Evolutionary conservation across 1,140 invertebrate genomes (phyloP), one percentile per base, ranked within the genome.

Genomic region (Drosophila ananassae): DNA sequence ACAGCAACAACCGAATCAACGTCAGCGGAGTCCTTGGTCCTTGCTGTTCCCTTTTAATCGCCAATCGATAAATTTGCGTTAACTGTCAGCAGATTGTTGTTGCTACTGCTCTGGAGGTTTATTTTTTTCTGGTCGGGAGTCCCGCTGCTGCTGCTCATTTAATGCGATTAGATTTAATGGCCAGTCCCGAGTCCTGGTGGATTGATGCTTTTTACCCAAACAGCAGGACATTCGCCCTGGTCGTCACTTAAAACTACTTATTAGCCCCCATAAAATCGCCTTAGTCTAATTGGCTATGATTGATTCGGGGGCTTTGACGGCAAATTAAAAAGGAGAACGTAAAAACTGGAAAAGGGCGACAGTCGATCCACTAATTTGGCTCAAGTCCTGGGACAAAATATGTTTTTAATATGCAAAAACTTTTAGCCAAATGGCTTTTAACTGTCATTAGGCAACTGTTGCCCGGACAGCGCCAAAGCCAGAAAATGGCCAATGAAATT

Each of bases 41-140:
- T 67, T 57, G 61, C 67, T 62, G 78, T 54, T 61, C 64, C 62
- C 74, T 79, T 89, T 83, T 89, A 89, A 87, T 83, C 83, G 83
- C 69, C 76, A 87, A 87, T 87, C 83, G 83, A 87, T 89, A 89
- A 89, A 87, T 87, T 89, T 87, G 83, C 83, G 83, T 89, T 89
- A 79, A 83, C 83, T 89, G 79, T 89, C 76, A 78, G 51, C 82
- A 75, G 64, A 71, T 68, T 71, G 73, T 77, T 69, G 77, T 59
- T 56, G 62, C 55, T 39, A 50, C 17, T 51, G 41, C 44, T 57
- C 9, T 9, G 60, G 32, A 47, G 39, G 57, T 75, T 73, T 63
- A 62, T 51, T 73, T 73, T 71, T 66, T 46, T 57, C 47, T 9
- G 28, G 56, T 55, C 52, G 48, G 32, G 32, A 73, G 58, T 72